These are phyloP conservation scores for Drosophila dunni DNA, from an alignment of 1,140 invertebrate species.

Conservation along the genomic window DNA sequence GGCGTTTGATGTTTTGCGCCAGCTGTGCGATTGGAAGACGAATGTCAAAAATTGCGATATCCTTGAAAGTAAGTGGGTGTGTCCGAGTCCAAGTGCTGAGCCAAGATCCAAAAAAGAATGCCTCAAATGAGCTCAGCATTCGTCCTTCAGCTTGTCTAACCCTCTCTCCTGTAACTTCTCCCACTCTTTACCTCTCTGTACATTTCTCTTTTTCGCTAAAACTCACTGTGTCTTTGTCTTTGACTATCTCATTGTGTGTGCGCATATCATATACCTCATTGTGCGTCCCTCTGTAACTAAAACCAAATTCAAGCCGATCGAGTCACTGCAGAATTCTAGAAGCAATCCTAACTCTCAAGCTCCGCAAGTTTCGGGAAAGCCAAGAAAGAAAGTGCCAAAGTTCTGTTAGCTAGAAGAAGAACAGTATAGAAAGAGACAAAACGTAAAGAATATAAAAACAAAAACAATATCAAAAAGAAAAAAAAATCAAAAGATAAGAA, in stretches of 20 bases:
- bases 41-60: constrained; percentile 97
- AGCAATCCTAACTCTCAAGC: constrained; percentile 30
- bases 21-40: constrained; percentile 98
- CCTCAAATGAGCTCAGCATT: constrained; percentile 54
- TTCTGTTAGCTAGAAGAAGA: constrained; percentile 62
- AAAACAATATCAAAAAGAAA: constrained; percentile 26
- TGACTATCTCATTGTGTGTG: constrained; percentile 50
- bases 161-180: constrained; percentile 31
- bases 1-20: constrained; percentile 96
- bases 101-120: constrained; percentile 45
- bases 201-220: constrained; percentile 14
- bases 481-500: constrained; percentile 20
- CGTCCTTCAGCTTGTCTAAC: constrained; percentile 43
- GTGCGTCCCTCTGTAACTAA: constrained; percentile 64
- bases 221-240: constrained; percentile 32
- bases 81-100: constrained; percentile 34
- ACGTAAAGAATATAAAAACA: constrained; percentile 32
- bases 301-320: constrained; percentile 48
- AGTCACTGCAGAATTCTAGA: constrained; percentile 63
- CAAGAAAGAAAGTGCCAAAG: constrained; percentile 60
- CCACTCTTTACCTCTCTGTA: constrained; percentile 12
- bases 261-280: constrained; percentile 32
- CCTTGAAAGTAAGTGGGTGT: constrained; percentile 92
- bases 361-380: constrained; percentile 16
- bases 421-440: constrained; percentile 17